Conservation (phyloP, 2,888 invertebrate genomes). For the Disparrhopalites patrizii region DNA sequence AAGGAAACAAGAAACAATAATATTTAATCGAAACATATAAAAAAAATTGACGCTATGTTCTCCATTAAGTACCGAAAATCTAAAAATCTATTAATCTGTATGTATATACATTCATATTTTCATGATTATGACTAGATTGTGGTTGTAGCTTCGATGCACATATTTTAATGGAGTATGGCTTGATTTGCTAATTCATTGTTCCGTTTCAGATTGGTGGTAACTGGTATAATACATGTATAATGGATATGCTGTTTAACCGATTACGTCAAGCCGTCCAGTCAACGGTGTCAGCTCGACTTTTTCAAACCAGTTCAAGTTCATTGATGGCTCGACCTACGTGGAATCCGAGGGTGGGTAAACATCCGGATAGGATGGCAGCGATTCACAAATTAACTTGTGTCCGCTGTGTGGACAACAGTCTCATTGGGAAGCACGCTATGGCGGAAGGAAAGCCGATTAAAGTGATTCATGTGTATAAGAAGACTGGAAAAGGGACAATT, state of each 20-base stretch:
- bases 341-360: conserved; percentile 9
- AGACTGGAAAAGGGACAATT: conserved; percentile 60
- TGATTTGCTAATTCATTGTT: too few relatives aligned
- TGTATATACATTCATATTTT: too few relatives aligned
- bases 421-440: conserved; percentile 91
- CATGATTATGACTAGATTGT: too few relatives aligned
- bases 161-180: too few relatives aligned
- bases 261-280: neutral
- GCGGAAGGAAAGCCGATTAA: conserved; percentile 88
- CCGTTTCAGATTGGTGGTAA: too few relatives aligned
- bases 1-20: too few relatives aligned
- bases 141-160: too few relatives aligned
- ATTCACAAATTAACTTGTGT: conserved; percentile 64
- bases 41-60: too few relatives aligned
- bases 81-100: too few relatives aligned
- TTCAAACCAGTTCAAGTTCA: neutral
- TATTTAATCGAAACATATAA: too few relatives aligned
- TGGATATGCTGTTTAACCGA: neutral
- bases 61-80: too few relatives aligned
- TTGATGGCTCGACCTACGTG: neutral
- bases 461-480: conserved; percentile 91
- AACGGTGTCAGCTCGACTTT: neutral
- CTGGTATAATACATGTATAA: too few relatives aligned
- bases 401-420: conserved; percentile 94
- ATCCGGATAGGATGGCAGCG: neutral